Percentiles rank a stretch among this genome's conserved stretches.
Evolutionary conservation across 2,797 vertebrate species (phyloP).

Genomic region (Tokudaia tokunoshimensis): DNA sequence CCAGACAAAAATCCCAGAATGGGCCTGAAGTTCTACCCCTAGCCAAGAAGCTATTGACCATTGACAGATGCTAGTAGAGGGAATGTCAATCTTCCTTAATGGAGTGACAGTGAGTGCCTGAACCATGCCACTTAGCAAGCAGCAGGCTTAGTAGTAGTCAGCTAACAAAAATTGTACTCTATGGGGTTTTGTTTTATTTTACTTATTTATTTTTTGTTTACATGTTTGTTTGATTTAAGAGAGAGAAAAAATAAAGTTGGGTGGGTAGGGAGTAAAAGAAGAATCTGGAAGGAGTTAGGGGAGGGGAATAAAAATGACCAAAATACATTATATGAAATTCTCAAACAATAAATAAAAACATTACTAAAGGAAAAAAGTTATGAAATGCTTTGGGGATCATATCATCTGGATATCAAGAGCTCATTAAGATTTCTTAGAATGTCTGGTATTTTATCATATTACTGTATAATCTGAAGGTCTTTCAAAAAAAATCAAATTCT

Average conservation of each 20-base stretch:
- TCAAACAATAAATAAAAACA: neutral
- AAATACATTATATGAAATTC: neutral
- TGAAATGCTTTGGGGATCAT: neutral
- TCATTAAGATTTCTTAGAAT: neutral
- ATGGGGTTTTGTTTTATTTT: neutral
- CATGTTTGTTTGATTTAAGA: neutral
- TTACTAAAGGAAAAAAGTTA: neutral
- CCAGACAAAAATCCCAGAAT: neutral
- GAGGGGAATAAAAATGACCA: neutral
- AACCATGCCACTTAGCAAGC: neutral
- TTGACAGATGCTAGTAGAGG: neutral
- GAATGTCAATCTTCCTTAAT: neutral
- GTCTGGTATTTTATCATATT: neutral
- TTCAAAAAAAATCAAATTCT: constrained; percentile 6
- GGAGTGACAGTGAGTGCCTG: no score
- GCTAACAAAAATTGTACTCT: neutral
- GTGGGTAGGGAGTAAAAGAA: neutral
- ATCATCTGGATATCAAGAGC: neutral
- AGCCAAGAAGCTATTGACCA: no score
- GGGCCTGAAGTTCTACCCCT: no score
- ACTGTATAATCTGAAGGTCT: neutral
- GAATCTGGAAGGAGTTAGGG: neutral
- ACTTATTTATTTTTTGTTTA: no score
- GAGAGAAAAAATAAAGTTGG: neutral
- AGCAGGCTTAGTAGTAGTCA: neutral